Base-by-base conservation (phyloP, 53 echinoderm and acorn worm genomes). In the Temnopleurus reevesii region DNA sequence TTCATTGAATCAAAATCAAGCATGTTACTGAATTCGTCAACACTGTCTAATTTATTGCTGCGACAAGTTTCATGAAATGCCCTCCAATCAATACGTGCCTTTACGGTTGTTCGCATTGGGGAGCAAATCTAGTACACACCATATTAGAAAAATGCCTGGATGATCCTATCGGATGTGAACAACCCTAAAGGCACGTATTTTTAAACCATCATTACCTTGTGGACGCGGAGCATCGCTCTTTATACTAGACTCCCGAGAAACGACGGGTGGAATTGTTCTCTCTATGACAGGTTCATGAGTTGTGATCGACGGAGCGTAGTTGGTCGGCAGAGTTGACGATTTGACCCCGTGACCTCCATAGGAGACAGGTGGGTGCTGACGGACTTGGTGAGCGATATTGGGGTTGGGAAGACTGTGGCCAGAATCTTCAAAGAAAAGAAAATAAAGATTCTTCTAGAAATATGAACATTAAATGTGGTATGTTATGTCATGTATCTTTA, bases 321-420 rank as follows among this genome's bases (percentile, higher is more conserved):
- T 41, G 30, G 63, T 18, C 0, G 63, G 5, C 31, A 63, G 17
- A 12, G 18, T 29, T 38, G 71, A n/a, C 23, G 71, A 71, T 71
- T 71, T 71, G 71, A 71, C 71, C 71, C 71, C 71, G 23, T 71
- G 71, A 71, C 71, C 71, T 43, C 71, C 18, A 9, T 21, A 6
- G 21, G 19, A 18, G 23, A 71, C 43, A 0, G 71, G 71, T 8
- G 23, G 71, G 19, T 71, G 71, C 23, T 71, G 71, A 71, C 41
- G 71, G 41, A 23, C 71, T 38, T 71, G 71, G 41, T 71, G 71
- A 18, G 41, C 9, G 21, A 71, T 71, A 8, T n/a, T n/a, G 0
- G 71, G 15, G 21, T 71, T 71, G 2, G 71, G 21, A n/a, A 71
- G 7, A 5, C 38, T 41, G 21, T 19, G 71, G 2, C 19, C 41